Evolutionary conservation across 2,888 invertebrate genomes (phyloP), one percentile per base, ranked within the genome.

Genomic region (Apotomis betuletana): DNA sequence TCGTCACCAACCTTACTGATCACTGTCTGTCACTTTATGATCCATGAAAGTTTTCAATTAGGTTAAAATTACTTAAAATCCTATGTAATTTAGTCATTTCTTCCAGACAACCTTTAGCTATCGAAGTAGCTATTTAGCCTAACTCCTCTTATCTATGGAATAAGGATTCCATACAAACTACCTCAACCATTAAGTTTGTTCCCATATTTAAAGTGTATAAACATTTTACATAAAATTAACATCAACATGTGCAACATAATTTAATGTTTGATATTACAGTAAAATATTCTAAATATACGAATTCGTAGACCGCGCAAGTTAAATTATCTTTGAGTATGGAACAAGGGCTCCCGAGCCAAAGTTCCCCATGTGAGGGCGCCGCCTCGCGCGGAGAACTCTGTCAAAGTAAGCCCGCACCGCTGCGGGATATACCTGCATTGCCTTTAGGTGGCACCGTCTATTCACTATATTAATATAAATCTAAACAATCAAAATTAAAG

Each of bases 321-420:
- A 54, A 64, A 64, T 64, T 64, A 54, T 64, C 63, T 64, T 54
- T 64, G 63, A 64, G 41, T 15, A 41, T 9, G 57, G 10, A 15
- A 41, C 54, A 54, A 63, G 54, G 36, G 54, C 6, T 38, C 58
- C n/a, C 52, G 38, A 38, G 13, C 38, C 41, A 54, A 64, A 63
- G 63, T 64, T 64, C 38, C 6, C 3, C 27, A 8, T 9, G n/a
- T 51, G 1, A 10, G 10, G 12, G 13, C 49, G 44, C 46, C 9
- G n/a, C 55, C 27, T 36, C 55, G 58, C 12, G 58, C 3, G 58
- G 36, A 38, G 58, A 38, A 38, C 58, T 57, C 12, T 57, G 57
- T 57, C 57, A 57, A 36, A 57, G 36, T 58, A 38, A 58, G 38
- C 58, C 58, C 12, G 58, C 12, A 58, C 10, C 27, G 58, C 58